Base-by-base conservation (phyloP, 1,140 invertebrate genomes). In the Aphidius ervi region DNA sequence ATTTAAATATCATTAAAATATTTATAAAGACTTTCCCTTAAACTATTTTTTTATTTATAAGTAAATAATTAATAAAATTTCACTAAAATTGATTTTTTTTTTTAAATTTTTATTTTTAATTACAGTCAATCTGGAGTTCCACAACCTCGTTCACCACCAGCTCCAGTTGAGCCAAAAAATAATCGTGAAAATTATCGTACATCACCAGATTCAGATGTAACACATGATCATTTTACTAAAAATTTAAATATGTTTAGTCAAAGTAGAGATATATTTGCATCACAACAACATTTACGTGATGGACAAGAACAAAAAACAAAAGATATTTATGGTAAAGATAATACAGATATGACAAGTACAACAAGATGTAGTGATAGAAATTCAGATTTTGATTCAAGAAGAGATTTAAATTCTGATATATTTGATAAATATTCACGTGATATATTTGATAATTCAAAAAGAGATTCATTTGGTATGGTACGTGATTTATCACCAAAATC, bases 91-190 rank as follows among this genome's bases (percentile, higher is more conserved):
- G 23, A n/a, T 16, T 16, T 16, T 16, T 16, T 16, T 16, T 16
- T 16, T 16, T 16, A 16, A 16, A 49, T 16, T 16, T 16, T 5
- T 47, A 48, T 3, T 47, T 20, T 20, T n/a, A 54, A 54, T 65
- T 53, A 55, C 58, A 81, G 76, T 63, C 78, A 79, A 76, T 76
- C 74, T 54, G 74, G 73, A 67, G 73, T 76, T 61, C 73, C 76
- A 6, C 78, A 82, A 58, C 80, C 81, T 6, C 76, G 82, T 59
- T 87, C 62, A 76, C 88, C 66, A 66, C 89, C 82, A 65, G 85
- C 82, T 0, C 90, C 91, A 23, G 85, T 92, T 9, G 90, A 93
- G 69, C 85, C 83, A 0, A 83, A 85, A 64, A 79, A 78, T 58
- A 79, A 57, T 54, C 61, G 86, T 3, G 86, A 86, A 55, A 83